phyloP scores from a whole-genome alignment of 2,113 vertebrate genomes.

The Telmatochromis brichardi region DNA sequence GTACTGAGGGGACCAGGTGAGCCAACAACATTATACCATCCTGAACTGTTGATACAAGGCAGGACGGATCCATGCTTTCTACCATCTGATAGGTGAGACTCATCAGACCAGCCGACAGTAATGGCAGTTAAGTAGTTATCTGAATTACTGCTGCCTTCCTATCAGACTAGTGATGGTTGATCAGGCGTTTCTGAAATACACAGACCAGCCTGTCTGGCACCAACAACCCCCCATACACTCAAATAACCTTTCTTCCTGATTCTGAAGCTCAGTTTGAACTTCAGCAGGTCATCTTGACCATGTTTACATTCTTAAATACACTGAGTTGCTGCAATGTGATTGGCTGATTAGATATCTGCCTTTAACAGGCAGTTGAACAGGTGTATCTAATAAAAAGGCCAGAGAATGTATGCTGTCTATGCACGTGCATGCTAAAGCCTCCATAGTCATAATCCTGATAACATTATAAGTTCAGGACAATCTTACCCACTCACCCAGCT shows the following conservation, averaged over 20 bases:
- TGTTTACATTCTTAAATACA: not conserved
- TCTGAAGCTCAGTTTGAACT: not conserved
- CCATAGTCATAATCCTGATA: not conserved
- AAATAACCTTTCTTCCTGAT: not conserved
- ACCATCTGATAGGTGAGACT: not conserved
- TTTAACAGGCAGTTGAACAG: not conserved
- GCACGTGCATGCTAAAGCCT: not conserved
- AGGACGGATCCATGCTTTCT: not conserved
- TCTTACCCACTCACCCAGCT: slow-evolving; percentile 79
- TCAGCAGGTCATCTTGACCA: not conserved
- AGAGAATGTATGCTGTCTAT: not conserved
- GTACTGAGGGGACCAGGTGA: not conserved
- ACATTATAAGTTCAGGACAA: slow-evolving; percentile 27
- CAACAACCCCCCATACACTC: not conserved
- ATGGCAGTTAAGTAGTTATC: not conserved
- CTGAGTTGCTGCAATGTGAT: accelerated
- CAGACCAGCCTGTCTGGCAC: not conserved
- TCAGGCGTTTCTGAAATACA: not conserved
- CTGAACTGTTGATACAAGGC: not conserved
- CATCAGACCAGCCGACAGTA: not conserved
- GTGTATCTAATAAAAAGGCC: not conserved
- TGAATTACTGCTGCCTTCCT: not conserved
- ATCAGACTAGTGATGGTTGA: not conserved
- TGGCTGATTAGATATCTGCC: not conserved
- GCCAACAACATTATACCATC: not conserved